phyloP scores from a whole-genome alignment of 1,140 invertebrate genomes.

The Drosophila ananassae region DNA sequence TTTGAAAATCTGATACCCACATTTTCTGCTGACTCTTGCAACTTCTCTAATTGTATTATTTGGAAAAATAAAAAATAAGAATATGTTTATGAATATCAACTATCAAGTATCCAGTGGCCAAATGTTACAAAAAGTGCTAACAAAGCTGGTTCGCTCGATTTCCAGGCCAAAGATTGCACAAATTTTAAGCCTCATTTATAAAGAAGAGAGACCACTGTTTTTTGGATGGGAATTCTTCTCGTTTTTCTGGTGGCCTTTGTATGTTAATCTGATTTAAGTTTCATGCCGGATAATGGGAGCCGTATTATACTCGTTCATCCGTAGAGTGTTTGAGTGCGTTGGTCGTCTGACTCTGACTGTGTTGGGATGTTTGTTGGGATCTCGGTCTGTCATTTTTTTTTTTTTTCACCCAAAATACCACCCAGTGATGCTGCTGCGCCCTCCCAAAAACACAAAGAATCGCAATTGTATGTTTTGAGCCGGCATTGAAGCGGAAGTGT shows the following conservation, averaged over 20 bases:
- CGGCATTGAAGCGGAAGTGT: slow-evolving; percentile 43
- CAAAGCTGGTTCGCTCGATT: slow-evolving; percentile 4
- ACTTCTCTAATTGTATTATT: not conserved
- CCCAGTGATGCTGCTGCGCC: slow-evolving; percentile 1
- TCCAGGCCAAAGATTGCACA: slow-evolving; percentile 6
- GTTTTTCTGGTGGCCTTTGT: slow-evolving; percentile 37
- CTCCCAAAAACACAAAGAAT: slow-evolving; percentile 16
- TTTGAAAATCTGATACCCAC: not conserved
- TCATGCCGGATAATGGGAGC: slow-evolving; percentile 54
- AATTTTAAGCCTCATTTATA: slow-evolving; percentile 47
- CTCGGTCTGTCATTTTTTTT: not conserved
- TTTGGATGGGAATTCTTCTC: slow-evolving; percentile 42
- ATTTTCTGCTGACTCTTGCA: not conserved
- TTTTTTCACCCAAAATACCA: not conserved
- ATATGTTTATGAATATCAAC: not conserved
- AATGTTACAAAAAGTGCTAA: slow-evolving; percentile 20
- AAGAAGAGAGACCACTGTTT: slow-evolving; percentile 10
- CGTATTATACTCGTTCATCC: slow-evolving; percentile 23
- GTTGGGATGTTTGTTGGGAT: not conserved
- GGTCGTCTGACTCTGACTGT: not conserved
- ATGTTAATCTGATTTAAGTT: slow-evolving; percentile 67
- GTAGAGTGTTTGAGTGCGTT: slow-evolving; percentile 6
- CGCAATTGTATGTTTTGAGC: slow-evolving; percentile 39
- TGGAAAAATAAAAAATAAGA: not conserved
- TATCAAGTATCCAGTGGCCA: slow-evolving; percentile 3